A percentile compares a stretch with the other conserved stretches of the same genome.
Conservation (phyloP, 2,797 vertebrate genomes). For the Thunnus albacares region DNA sequence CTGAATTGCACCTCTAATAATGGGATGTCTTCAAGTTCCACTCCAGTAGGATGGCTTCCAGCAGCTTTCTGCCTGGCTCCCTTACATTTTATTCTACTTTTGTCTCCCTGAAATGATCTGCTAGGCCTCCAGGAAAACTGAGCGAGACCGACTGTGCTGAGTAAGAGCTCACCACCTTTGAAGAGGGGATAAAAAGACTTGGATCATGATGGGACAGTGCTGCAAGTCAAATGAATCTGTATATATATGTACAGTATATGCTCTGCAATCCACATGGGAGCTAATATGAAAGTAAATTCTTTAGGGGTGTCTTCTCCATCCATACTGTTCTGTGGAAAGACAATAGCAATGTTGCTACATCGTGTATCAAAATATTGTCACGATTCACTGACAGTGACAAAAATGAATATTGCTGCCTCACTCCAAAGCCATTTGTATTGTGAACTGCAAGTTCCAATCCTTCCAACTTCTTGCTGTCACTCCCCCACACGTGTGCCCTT, state of each 20-base stretch:
- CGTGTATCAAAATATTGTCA: constrained; percentile 4
- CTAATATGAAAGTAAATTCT: neutral
- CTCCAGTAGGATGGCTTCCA: constrained; percentile 77
- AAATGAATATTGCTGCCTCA: neutral
- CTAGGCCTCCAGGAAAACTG: constrained; percentile 58
- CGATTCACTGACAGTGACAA: constrained; percentile 10
- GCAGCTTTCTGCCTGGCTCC: constrained; percentile 46
- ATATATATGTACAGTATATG: constrained; percentile 9
- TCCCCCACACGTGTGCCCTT: neutral
- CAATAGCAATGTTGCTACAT: neutral
- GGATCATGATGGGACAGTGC: constrained; percentile 28
- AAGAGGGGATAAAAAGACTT: constrained; percentile 39
- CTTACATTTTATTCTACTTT: constrained; percentile 61
- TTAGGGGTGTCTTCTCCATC: neutral
- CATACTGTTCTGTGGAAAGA: neutral
- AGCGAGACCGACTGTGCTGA: constrained; percentile 37
- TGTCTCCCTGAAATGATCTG: constrained; percentile 64
- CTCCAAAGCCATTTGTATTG: neutral
- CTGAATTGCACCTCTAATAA: constrained; percentile 74
- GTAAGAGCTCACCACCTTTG: constrained; percentile 17
- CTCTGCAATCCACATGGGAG: constrained; percentile 3
- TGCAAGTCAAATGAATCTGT: constrained; percentile 19
- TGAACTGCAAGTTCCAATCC: neutral
- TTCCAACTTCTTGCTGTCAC: constrained; percentile 7
- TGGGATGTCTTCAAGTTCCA: constrained; percentile 78